phyloP scores from a whole-genome alignment of 2,797 vertebrate genomes.

The Vultur gryphus region DNA sequence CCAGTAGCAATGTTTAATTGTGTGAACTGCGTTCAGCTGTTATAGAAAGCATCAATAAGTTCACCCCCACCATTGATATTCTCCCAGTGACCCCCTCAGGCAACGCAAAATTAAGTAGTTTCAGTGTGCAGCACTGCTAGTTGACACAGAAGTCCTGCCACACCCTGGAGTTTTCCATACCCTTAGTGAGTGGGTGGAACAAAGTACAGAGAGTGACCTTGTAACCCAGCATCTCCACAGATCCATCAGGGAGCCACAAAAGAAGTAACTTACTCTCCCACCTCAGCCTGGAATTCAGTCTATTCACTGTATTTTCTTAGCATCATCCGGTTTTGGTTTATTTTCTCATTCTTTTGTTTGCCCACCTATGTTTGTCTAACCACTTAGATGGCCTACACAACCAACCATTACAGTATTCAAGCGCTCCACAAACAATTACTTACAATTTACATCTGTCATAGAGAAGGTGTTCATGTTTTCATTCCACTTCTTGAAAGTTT shows the following conservation, averaged over 20 bases:
- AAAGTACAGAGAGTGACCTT: neutral
- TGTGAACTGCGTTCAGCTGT: neutral
- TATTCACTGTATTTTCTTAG: neutral
- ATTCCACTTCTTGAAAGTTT: neutral
- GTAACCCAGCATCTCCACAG: neutral
- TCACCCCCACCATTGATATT: neutral
- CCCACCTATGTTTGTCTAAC: constrained; percentile 4
- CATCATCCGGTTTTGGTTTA: neutral
- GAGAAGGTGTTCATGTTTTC: neutral
- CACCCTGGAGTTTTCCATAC: neutral
- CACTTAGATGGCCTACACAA: neutral
- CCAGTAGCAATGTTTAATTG: neutral
- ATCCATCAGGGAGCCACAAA: neutral
- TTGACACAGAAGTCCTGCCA: neutral
- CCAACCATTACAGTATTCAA: neutral
- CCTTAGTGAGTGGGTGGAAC: neutral
- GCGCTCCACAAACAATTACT: neutral
- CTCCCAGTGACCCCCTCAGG: neutral
- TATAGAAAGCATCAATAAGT: neutral
- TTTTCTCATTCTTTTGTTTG: neutral
- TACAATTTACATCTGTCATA: neutral
- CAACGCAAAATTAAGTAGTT: neutral
- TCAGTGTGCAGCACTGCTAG: neutral
- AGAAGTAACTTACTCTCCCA: neutral
- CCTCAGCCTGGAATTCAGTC: neutral